phyloP scores from a whole-genome alignment of 1,140 invertebrate genomes.

The Centruroides vittatus region DNA sequence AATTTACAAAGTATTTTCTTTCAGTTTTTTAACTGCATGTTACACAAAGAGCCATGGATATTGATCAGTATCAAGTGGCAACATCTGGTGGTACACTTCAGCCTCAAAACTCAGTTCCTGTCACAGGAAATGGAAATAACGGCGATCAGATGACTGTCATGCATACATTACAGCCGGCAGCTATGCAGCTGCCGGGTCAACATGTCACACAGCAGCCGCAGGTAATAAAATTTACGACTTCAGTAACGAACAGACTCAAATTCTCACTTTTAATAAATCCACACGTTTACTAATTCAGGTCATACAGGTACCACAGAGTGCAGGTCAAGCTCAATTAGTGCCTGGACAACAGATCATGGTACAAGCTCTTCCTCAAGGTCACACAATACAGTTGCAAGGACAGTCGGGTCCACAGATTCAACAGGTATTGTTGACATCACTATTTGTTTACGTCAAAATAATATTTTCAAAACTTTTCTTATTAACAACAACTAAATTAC shows the following conservation, averaged over 20 bases:
- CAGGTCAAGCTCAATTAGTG: conserved; percentile 28
- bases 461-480: too few relatives aligned
- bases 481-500: neutral
- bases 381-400: conserved; percentile 46
- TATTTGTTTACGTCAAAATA: too few relatives aligned
- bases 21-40: too few relatives aligned
- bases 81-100: conserved; percentile 15
- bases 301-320: conserved; percentile 31
- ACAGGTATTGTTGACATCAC: conserved; percentile 23
- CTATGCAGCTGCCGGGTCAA: conserved; percentile 22
- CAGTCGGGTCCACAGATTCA: conserved; percentile 37
- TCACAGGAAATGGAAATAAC: conserved; percentile 1
- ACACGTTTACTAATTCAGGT: conserved; percentile 1
- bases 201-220: conserved; percentile 16
- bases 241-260: neutral
- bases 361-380: conserved; percentile 31
- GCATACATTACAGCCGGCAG: conserved; percentile 24
- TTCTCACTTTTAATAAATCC: neutral
- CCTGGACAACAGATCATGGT: conserved; percentile 30
- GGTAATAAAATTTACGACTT: neutral
- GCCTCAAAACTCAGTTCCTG: conserved; percentile 3
- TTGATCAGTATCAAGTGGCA: conserved; percentile 20
- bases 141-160: conserved; percentile 26
- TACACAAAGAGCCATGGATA: neutral
- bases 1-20: too few relatives aligned